A percentile compares a stretch with the other conserved stretches of the same genome.
These are phyloP conservation scores for Opisthocomus hoazin DNA, from an alignment of 2,113 vertebrate genomes.

Conservation along the genomic window DNA sequence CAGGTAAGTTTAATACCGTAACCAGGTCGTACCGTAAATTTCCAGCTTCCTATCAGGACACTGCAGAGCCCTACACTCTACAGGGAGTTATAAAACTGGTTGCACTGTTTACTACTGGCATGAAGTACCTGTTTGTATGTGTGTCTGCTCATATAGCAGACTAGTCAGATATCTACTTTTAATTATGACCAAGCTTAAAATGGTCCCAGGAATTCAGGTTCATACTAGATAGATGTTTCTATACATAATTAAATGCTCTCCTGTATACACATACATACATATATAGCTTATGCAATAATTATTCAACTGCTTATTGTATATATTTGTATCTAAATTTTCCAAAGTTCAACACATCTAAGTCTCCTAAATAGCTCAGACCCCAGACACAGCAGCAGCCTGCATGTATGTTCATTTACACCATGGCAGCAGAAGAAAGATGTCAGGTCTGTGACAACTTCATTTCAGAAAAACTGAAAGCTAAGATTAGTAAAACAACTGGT, in stretches of 20 bases:
- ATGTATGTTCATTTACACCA: background rate
- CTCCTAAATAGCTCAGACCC: background rate
- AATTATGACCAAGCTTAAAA: background rate
- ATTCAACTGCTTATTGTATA: background rate
- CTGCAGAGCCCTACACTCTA: background rate
- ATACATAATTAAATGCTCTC: background rate
- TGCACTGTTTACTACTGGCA: background rate
- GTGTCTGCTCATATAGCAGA: background rate
- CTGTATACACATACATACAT: background rate
- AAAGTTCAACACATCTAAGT: background rate
- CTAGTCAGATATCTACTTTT: background rate
- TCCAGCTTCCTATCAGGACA: background rate
- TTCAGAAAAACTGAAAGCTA: background rate
- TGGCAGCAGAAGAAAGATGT: background rate
- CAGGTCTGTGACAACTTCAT: background rate
- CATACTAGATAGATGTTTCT: background rate
- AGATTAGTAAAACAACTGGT: background rate
- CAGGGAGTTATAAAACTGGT: background rate
- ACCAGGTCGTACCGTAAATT: background rate
- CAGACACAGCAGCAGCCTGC: background rate
- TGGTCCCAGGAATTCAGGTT: background rate
- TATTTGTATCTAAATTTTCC: background rate
- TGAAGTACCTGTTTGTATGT: background rate
- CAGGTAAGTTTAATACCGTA: background rate
- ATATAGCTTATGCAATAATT: background rate